Evolutionary conservation across 2,797 vertebrate genomes (phyloP).

Genomic region (Xyrichtys novacula): DNA sequence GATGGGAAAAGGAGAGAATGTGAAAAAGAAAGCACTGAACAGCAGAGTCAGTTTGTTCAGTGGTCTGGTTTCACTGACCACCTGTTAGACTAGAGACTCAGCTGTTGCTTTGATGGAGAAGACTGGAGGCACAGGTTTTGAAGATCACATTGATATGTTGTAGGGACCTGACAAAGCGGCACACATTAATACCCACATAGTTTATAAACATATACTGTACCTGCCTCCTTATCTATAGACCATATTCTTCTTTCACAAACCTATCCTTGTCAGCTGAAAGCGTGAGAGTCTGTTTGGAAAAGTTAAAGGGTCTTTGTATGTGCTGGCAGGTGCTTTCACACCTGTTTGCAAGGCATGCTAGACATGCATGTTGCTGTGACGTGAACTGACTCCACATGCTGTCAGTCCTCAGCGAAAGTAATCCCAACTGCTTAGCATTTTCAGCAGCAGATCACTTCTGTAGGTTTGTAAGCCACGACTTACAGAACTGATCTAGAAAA

Average conservation of each 20-base stretch:
- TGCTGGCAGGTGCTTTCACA: conserved; percentile 52
- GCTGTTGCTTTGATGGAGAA: conserved; percentile 43
- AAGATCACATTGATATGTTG: background rate
- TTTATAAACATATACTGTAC: background rate
- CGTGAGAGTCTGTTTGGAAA: background rate
- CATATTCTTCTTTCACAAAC: background rate
- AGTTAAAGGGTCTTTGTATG: conserved; percentile 37
- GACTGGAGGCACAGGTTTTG: background rate
- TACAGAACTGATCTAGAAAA: background rate
- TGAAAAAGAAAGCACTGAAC: conserved; percentile 32
- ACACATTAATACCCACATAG: background rate
- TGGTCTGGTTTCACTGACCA: conserved; percentile 56
- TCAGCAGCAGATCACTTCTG: background rate
- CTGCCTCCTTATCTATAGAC: background rate
- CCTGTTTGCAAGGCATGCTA: conserved; percentile 24
- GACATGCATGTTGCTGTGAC: conserved; percentile 13
- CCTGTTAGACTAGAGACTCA: conserved; percentile 48
- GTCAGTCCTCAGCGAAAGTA: conserved; percentile 26
- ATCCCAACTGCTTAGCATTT: background rate
- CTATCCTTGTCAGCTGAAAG: background rate
- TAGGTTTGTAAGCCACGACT: background rate
- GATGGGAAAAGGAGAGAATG: conserved; percentile 37
- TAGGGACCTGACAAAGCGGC: background rate
- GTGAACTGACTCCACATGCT: conserved; percentile 43
- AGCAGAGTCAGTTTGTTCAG: conserved; percentile 45